Evolutionary conservation across 2,113 vertebrate species (phyloP), one percentile per base, ranked within the genome.

Genomic region (Pangasianodon hypophthalmus): DNA sequence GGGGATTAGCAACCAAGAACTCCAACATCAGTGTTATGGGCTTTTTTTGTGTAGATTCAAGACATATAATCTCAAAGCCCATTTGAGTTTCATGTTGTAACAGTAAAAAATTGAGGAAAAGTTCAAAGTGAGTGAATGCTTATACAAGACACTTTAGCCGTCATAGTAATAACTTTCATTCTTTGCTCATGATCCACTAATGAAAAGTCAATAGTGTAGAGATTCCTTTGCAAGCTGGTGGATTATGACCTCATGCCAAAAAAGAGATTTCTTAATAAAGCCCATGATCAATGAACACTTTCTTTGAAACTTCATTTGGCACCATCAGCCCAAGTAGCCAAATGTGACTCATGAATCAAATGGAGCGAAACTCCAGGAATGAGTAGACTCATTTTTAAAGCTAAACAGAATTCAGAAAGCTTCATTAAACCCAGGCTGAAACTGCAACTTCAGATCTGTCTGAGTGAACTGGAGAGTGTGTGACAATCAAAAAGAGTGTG

Each of bases 311-410:
- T 37, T 1, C 37, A 41, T 13, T 88, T 73, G 50, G 62, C n/a
- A 67, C 77, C 46, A 26, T 52, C 58, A 21, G 2, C 75, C n/a
- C 44, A 26, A 58, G 62, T 56, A 81, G 32, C n/a, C 48, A 58
- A 88, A 56, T 88, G 62, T 71, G 41, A 88, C 79, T 71, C 48
- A 88, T 82, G 13, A 81, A 64, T 82, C 87, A 88, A 62, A 80
- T 58, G 5, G n/a, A 82, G 46, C 67, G n/a, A 46, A 82, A 62
- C 77, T 18, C 6, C 48, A 41, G n/a, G 29, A 88, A 50, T 46
- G 29, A 56, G 24, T 9, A 79, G 71, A 24, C 52, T 80, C 64
- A 21, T 73, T 26, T 60, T 60, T 87, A 71, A 69, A n/a, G 50
- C 13, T 44, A 32, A 84, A 71, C 32, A 9, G 50, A 83, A 71